Base-by-base conservation (phyloP, 2,888 invertebrate species). In the Sarcophaga subvicina region DNA sequence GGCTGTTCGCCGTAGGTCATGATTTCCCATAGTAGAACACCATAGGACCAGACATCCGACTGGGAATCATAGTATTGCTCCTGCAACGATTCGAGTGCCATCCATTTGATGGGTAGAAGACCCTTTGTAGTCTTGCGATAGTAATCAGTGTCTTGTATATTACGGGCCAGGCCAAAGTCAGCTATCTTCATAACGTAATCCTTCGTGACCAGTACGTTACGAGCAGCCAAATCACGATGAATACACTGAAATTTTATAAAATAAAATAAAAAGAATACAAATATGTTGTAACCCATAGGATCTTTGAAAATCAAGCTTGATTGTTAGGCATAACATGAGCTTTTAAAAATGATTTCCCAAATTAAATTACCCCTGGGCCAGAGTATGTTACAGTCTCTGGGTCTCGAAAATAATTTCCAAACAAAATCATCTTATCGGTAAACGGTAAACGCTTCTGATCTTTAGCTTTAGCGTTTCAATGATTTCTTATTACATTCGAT, bases 1-100 rank as follows among this genome's bases (percentile, higher is more conserved):
- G 99, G 99, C n/a, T 99, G 98, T 54, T 98, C 99, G 62, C 99
- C 99, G 80, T 99, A 95, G 0, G 99, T 99, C 97, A 99, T 99
- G 80, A 99, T 99, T 94, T 99, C 99, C 99, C 99, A 99, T 79
- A 99, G 94, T 37, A 99, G 94, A 84, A 99, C 97, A 47, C 99
- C 99, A 93, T 97, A 99, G 1, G 98, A 98, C 99, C 99, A 99
- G 67, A 98, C 98, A 93, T 98, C 98, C 89, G 97, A 97, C 94
- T 98, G 97, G 27, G 97, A 96, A 64, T 98, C 99, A 94, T 99
- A 99, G 64, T 98, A 96, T 91, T 99, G 96, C 91, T 99, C 98
- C 93, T 98, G 98, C 37, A 99, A 94, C 0, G 99, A 98, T 94
- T 99, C 99, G 0, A 99, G 98, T 0, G 99, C 99, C 99, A 99